These are phyloP conservation scores for Chlorospingus flavigularis DNA, from an alignment of 2,797 vertebrate species.

Conservation along the genomic window DNA sequence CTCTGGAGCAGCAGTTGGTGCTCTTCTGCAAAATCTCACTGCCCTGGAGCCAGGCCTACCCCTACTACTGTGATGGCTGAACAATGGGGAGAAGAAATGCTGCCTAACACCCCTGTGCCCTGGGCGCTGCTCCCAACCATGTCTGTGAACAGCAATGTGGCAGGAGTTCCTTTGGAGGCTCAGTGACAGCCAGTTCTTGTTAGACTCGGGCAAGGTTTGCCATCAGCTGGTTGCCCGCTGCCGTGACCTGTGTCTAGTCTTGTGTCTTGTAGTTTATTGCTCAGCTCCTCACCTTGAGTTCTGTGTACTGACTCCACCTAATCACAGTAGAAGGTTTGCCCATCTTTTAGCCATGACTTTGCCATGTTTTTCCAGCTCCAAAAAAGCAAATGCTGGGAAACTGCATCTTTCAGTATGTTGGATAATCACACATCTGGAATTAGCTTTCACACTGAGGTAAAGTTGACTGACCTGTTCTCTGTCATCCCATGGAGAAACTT, in stretches of 20 bases:
- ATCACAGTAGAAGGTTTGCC: conserved; percentile 19
- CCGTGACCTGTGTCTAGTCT: conserved; percentile 50
- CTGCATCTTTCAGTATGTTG: not conserved
- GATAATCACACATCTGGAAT: conserved; percentile 44
- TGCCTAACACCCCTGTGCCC: not conserved
- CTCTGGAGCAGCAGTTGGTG: not conserved
- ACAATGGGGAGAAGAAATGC: not conserved
- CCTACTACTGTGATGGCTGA: not conserved
- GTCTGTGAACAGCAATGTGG: not conserved
- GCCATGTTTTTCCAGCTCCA: conserved; percentile 2
- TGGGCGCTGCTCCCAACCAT: rapidly evolving
- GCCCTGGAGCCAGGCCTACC: not conserved
- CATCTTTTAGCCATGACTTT: conserved; percentile 20
- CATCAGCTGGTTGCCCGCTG: not conserved
- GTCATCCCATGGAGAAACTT: conserved; percentile 67
- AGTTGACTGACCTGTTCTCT: conserved; percentile 55
- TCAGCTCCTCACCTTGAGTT: conserved; percentile 38
- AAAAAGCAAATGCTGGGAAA: not conserved
- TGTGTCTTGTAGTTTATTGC: conserved; percentile 57
- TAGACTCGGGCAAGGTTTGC: not conserved
- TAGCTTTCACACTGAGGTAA: conserved; percentile 35
- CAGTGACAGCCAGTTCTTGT: not conserved
- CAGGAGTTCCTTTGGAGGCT: not conserved
- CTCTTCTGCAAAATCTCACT: not conserved
- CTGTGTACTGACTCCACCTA: conserved; percentile 30